A percentile compares a stretch with the other conserved stretches of the same genome.
Conservation (phyloP, 2,797 vertebrate genomes). For the Protosalanx chinensis region DNA sequence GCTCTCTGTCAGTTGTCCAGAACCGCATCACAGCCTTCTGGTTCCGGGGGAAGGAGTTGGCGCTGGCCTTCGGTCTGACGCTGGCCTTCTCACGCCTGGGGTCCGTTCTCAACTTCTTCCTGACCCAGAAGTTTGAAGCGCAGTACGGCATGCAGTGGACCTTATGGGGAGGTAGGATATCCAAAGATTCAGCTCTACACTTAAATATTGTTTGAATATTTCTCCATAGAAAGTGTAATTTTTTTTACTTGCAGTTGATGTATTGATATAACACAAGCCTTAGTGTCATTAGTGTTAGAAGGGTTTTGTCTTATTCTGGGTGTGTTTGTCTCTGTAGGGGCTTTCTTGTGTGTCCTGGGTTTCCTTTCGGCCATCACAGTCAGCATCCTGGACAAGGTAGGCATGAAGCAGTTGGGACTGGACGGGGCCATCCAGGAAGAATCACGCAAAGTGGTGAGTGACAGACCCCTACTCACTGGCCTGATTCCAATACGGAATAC, state of each 20-base stretch:
- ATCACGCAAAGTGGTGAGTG: constrained; percentile 77
- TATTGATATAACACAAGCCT: background rate
- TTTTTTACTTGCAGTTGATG: background rate
- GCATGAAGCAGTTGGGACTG: constrained; percentile 78
- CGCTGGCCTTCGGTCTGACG: constrained; percentile 78
- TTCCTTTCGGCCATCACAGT: constrained; percentile 73
- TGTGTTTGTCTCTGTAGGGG: constrained; percentile 56
- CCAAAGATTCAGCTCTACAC: background rate
- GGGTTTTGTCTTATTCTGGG: background rate
- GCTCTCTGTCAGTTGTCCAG: constrained; percentile 72
- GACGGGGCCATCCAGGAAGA: constrained; percentile 75
- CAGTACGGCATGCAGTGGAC: constrained; percentile 83
- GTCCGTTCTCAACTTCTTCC: constrained; percentile 83
- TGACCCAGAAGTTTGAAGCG: constrained; percentile 78
- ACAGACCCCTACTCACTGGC: background rate
- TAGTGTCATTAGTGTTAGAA: no score
- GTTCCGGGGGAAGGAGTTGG: constrained; percentile 84
- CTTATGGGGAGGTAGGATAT: constrained; percentile 75
- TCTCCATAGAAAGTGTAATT: no score
- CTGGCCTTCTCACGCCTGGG: constrained; percentile 79
- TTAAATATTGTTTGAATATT: background rate
- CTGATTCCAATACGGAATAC: background rate
- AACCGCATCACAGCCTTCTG: constrained; percentile 82
- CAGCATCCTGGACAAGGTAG: constrained; percentile 76
- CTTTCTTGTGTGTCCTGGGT: constrained; percentile 75